Percentiles rank a stretch among this genome's conserved stretches.
These are phyloP conservation scores for Arrhopalites spinosus DNA, from an alignment of 2,888 invertebrate species.

Conservation along the genomic window DNA sequence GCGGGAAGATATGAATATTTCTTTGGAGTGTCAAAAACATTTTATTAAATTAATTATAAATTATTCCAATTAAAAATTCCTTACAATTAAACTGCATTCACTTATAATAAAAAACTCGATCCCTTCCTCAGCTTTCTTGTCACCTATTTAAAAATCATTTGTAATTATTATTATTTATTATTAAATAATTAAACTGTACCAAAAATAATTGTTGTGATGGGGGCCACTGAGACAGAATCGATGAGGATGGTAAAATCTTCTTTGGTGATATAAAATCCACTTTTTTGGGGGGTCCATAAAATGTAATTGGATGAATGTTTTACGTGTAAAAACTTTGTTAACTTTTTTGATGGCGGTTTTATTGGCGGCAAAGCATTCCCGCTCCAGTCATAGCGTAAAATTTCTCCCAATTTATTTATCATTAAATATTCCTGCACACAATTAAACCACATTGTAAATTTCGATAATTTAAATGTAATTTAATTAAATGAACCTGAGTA, in stretches of 20 bases:
- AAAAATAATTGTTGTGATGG: slow-evolving; percentile 41
- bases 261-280: slow-evolving; percentile 45
- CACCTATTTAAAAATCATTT: slow-evolving; percentile 11
- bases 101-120: slow-evolving; percentile 52
- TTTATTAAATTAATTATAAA: slow-evolving; percentile 9
- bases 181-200: not conserved
- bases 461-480: not conserved
- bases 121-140: slow-evolving; percentile 35
- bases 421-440: slow-evolving; percentile 50
- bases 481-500: slow-evolving; percentile 29
- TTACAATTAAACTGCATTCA: slow-evolving; percentile 47
- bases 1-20: slow-evolving; percentile 53
- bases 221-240: slow-evolving; percentile 50
- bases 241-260: slow-evolving; percentile 53
- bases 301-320: slow-evolving; percentile 46
- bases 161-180: not conserved
- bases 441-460: not conserved
- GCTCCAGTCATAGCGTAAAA: slow-evolving; percentile 49
- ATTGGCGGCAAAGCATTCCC: slow-evolving; percentile 43
- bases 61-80: not conserved
- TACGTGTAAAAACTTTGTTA: slow-evolving; percentile 49
- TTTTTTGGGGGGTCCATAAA: slow-evolving; percentile 51
- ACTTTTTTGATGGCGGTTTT: slow-evolving; percentile 43
- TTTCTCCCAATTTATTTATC: slow-evolving; percentile 49
- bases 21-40: slow-evolving; percentile 33